Base-by-base conservation (phyloP, 2,888 invertebrate species). In the Melanostoma mellinum region DNA sequence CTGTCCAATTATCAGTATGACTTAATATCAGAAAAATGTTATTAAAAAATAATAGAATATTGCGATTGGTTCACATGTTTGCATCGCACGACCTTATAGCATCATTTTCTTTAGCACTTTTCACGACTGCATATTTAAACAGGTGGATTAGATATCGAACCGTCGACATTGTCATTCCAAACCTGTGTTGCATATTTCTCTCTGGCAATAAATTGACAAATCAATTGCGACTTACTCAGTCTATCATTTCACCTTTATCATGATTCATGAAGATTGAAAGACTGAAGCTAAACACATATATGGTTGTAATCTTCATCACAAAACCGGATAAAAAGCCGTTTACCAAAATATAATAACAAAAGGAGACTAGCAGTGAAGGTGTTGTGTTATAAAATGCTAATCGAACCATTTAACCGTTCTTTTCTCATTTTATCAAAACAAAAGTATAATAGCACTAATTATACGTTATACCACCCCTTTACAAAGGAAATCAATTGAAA, bases 191-290 rank as follows among this genome's bases (percentile, higher is more conserved):
- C 20, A 20, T 20, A 20, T 20, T 20, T 20, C 1, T 20, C 20
- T 20, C 20, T 20, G 20, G 20, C n/a, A 38, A 52, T 30, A 20
- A n/a, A n/a, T n/a, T n/a, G n/a, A n/a, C n/a, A n/a, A n/a, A 32
- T 6, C 4, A 52, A 60, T 35, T 71, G 40, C 58, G 71, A 42
- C 50, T 42, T 6, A 63, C 30, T 38, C 30, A 56, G 36, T 32
- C 8, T 10, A 71, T 38, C 38, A 6, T 20, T 20, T 20, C n/a
- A n/a, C n/a, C n/a, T n/a, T n/a, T n/a, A n/a, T n/a, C n/a, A n/a
- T n/a, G n/a, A n/a, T n/a, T n/a, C n/a, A n/a, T n/a, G n/a, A n/a
- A n/a, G n/a, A n/a, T n/a, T n/a, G n/a, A n/a, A n/a, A 20, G 20
- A 20, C 20, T 20, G 38, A 9, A n/a, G 20, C 9, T 36, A n/a